Evolutionary conservation across 2,888 invertebrate species (phyloP), one percentile per base, ranked within the genome.

Genomic region (Brachypalpus laphriformis): DNA sequence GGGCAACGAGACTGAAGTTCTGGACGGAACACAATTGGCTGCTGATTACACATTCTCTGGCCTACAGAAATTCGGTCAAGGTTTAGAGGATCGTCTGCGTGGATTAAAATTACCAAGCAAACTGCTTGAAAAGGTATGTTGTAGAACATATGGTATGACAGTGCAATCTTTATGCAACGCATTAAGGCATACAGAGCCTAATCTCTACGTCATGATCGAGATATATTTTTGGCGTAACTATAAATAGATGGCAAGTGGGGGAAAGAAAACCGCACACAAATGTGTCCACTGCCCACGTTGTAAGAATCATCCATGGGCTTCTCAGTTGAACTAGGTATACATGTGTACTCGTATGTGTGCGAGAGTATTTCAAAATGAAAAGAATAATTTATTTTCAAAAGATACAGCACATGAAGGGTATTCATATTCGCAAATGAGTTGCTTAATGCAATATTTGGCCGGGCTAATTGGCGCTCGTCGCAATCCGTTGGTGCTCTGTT

Each of bases 31-130:
- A 16, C 98, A 98, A 92, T 92, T 98, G 87, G 97, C 98, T n/a
- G 97, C 98, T 20, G 98, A 98, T 90, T 97, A 97, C 94, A 97
- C 97, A 20, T 98, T 98, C 92, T 96, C 97, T 1, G 97, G 98
- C 3, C 93, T 98, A 68, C 98, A 98, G 91, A 98, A 98, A 92
- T 98, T 98, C 91, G 98, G 98, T 11, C 97, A 98, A 93, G 98
- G 97, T 65, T 94, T 98, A 89, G 95, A 98, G 89, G 97, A 97
- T 91, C 95, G 97, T 87, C 93, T 98, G 61, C 94, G 96, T 89
- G 98, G 98, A 82, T 93, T 96, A 54, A 96, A 94, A 92, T 93
- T 98, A 88, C 96, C 96, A 65, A 96, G 95, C 91, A 96, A 96
- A 92, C 93, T 98, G 88, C 93, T 98, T 87, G 96, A 98, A 93